phyloP scores from a whole-genome alignment of 2,888 invertebrate genomes.

The Stenichneumon culpator region DNA sequence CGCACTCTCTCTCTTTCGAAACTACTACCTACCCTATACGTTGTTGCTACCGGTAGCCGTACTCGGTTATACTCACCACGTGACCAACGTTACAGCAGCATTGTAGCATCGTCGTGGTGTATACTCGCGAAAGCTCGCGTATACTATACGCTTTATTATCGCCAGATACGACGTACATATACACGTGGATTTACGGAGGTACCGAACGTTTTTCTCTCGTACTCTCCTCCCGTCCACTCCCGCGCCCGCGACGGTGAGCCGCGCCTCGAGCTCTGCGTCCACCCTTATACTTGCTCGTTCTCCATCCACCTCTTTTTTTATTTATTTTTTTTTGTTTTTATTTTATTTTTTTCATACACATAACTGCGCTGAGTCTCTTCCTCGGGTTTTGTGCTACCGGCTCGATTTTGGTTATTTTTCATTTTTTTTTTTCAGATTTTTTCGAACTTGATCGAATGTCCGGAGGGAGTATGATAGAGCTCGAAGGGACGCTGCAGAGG shows the following conservation, averaged over 20 bases:
- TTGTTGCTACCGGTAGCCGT: constrained; percentile 21
- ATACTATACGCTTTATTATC: constrained; percentile 66
- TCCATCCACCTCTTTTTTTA: constrained; percentile 4
- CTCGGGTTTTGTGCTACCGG: background rate
- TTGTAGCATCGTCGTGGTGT: constrained; percentile 19
- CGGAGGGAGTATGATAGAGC: constrained; percentile 19
- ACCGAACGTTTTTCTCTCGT: constrained; percentile 38
- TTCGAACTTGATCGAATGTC: constrained; percentile 42
- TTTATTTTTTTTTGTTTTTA: constrained; percentile 19
- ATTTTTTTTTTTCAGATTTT: constrained; percentile 27
- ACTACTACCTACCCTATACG: constrained; percentile 49
- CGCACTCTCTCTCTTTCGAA: constrained; percentile 46
- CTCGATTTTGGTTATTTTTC: constrained; percentile 7
- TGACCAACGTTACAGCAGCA: background rate
- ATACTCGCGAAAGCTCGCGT: constrained; percentile 44
- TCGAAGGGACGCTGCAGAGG: constrained; percentile 39
- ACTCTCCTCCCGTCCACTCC: constrained; percentile 10
- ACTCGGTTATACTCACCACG: constrained; percentile 36
- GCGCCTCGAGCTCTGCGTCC: constrained; percentile 10
- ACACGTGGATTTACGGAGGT: constrained; percentile 61
- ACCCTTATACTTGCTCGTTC: constrained; percentile 7
- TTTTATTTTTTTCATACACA: constrained; percentile 3
- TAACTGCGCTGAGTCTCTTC: background rate
- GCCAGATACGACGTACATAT: constrained; percentile 57
- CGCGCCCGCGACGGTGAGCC: constrained; percentile 2